Conservation (phyloP, 1,140 invertebrate genomes). For the Bradysia coprophila region DNA sequence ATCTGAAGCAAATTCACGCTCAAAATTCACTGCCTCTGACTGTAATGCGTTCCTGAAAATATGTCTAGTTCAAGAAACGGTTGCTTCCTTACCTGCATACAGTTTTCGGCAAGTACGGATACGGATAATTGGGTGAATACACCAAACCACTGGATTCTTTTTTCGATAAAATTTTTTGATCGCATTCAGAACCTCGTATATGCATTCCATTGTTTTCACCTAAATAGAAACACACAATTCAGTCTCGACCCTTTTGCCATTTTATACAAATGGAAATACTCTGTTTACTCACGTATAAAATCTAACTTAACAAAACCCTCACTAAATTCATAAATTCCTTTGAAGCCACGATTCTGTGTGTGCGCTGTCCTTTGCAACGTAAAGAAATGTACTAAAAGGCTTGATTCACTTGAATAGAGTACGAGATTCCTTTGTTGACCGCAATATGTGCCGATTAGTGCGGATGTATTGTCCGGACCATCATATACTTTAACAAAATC, state of each 20-base stretch:
- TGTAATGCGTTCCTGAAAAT: too few relatives aligned
- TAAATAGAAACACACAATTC: conserved; percentile 8
- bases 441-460: conserved; percentile 93
- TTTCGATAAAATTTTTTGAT: conserved; percentile 88
- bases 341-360: conserved; percentile 87
- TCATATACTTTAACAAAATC: conserved; percentile 95
- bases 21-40: too few relatives aligned
- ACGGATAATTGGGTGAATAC: conserved; percentile 90
- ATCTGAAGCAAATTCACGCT: too few relatives aligned
- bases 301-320: conserved; percentile 93
- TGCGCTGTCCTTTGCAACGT: conserved; percentile 76
- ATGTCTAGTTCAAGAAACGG: too few relatives aligned
- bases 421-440: conserved; percentile 92
- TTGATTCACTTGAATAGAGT: conserved; percentile 80
- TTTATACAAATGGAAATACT: not conserved
- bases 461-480: conserved; percentile 63
- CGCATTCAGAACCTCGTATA: conserved; percentile 89
- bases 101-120: conserved; percentile 81
- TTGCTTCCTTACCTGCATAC: conserved; percentile 72
- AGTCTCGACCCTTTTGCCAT: not conserved
- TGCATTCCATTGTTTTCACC: conserved; percentile 69
- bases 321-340: conserved; percentile 90
- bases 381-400: conserved; percentile 75
- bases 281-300: conserved; percentile 65
- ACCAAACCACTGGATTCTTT: conserved; percentile 81